Conservation (phyloP, 2,888 invertebrate species). For the Megalurothrips usitatus region DNA sequence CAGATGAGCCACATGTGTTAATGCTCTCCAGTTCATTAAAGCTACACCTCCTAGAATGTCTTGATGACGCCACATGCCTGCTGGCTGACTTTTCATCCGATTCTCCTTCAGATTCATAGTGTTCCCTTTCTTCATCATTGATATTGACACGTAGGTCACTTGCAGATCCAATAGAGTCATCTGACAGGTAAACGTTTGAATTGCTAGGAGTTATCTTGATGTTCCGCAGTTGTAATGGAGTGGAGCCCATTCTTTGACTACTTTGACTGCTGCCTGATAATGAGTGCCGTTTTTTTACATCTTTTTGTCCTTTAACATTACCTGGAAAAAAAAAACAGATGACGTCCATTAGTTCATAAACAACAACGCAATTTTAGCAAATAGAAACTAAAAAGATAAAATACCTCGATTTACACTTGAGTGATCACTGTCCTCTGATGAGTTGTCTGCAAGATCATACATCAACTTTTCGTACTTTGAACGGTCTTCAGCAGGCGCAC, state of each 20-base stretch:
- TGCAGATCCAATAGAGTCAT: constrained; percentile 68
- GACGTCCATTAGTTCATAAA: constrained; percentile 29
- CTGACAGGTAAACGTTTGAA: constrained; percentile 50
- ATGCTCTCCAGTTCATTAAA: constrained; percentile 58
- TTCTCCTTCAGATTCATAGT: constrained; percentile 44
- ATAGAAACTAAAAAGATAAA: background rate
- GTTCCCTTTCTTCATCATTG: constrained; percentile 48
- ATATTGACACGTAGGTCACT: constrained; percentile 61
- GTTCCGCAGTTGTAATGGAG: background rate
- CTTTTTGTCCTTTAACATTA: constrained; percentile 1
- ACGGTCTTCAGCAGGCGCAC: constrained; percentile 63
- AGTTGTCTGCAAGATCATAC: constrained; percentile 55
- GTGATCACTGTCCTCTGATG: constrained; percentile 52
- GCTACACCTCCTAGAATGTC: background rate
- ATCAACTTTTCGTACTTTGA: constrained; percentile 73
- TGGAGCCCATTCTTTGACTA: background rate
- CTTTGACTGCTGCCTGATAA: background rate
- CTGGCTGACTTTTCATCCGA: constrained; percentile 49
- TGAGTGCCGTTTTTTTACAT: background rate
- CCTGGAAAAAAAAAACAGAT: constrained; percentile 17
- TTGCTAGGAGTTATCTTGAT: constrained; percentile 10
- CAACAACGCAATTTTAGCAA: background rate
- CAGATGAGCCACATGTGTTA: constrained; percentile 63
- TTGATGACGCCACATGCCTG: background rate
- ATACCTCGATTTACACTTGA: constrained; percentile 41